These are phyloP conservation scores for Schrankia costaestrigalis DNA, from an alignment of 2,888 invertebrate genomes.

Conservation along the genomic window DNA sequence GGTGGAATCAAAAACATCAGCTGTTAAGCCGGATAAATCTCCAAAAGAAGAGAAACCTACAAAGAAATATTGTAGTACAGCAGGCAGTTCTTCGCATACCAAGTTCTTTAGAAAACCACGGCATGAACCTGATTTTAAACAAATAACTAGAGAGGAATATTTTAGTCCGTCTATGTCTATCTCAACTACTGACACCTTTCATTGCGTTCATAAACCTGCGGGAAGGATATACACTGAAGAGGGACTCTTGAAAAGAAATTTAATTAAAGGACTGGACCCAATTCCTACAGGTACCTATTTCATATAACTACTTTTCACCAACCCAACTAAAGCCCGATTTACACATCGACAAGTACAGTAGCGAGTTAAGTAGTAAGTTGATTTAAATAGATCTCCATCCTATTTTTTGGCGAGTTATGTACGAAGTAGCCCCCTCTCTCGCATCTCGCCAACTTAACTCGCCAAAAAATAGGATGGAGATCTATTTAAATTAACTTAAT, in stretches of 20 bases:
- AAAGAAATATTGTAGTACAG: conserved; percentile 36
- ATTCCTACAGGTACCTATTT: conserved; percentile 40
- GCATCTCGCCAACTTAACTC: no score
- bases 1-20: neutral
- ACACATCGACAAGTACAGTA: no score
- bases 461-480: no score
- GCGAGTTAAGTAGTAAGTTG: no score
- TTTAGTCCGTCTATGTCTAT: conserved; percentile 44
- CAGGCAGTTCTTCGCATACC: conserved; percentile 46
- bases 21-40: neutral
- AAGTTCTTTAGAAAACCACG: conserved; percentile 43
- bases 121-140: conserved; percentile 30
- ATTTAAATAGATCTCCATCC: no score
- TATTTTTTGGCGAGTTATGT: no score
- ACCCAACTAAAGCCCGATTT: no score
- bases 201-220: conserved; percentile 49
- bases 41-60: neutral
- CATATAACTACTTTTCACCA: no score
- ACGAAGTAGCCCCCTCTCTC: no score
- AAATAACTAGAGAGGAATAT: conserved; percentile 47
- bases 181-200: conserved; percentile 51
- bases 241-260: conserved; percentile 46
- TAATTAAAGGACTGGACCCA: conserved; percentile 54
- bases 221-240: conserved; percentile 52
- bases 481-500: no score